Percentiles rank a stretch among this genome's conserved stretches.
Conservation (phyloP, 2,888 invertebrate genomes). For the Lepidochrysops patricia region DNA sequence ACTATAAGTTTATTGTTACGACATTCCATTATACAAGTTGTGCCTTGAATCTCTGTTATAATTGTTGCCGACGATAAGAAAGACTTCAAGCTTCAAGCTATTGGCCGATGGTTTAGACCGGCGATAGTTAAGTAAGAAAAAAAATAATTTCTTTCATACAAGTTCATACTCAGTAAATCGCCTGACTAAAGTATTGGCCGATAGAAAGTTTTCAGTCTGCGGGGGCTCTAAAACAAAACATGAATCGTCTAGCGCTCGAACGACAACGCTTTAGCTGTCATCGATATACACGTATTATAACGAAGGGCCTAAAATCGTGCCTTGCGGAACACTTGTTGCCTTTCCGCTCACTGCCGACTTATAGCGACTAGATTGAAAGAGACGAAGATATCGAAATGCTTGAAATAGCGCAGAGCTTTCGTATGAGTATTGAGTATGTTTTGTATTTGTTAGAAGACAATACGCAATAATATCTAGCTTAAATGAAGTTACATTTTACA, state of each 20-base stretch:
- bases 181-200: too few relatives aligned
- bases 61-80: constrained; percentile 16
- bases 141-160: too few relatives aligned
- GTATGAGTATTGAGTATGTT: background rate
- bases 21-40: constrained; percentile 29
- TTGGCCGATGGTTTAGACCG: too few relatives aligned
- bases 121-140: too few relatives aligned
- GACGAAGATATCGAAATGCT: background rate
- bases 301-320: constrained; percentile 38
- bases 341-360: constrained; percentile 10
- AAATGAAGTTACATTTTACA: background rate
- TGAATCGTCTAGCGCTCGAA: constrained; percentile 14
- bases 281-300: constrained; percentile 19
- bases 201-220: too few relatives aligned
- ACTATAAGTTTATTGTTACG: constrained; percentile 11
- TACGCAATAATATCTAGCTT: background rate
- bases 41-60: constrained; percentile 31
- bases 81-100: too few relatives aligned
- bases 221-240: constrained; percentile 1
- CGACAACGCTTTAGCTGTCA: constrained; percentile 11
- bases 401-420: background rate
- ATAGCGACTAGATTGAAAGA: background rate
- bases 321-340: constrained; percentile 32
- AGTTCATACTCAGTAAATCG: too few relatives aligned
- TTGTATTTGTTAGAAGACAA: background rate